phyloP scores from a whole-genome alignment of 2,888 invertebrate species.

The Perithous albicinctus region DNA sequence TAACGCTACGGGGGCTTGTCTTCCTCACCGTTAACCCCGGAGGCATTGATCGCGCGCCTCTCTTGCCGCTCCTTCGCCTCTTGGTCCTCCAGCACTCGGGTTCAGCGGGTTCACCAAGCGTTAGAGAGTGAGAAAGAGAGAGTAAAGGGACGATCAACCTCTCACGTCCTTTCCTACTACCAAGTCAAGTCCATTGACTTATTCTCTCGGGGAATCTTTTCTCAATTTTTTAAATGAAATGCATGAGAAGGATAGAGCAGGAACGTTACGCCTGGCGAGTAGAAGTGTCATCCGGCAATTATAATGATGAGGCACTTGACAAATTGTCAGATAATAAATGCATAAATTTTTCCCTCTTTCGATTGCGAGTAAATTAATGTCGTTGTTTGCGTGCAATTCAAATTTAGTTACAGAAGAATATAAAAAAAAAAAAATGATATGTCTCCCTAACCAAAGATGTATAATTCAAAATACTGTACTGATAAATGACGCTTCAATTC shows the following conservation, averaged over 20 bases:
- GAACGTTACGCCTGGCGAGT: not conserved
- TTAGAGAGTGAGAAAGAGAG: too few relatives aligned
- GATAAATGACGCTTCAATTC: too few relatives aligned
- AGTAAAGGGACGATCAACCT: conserved; percentile 51
- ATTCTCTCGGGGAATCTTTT: conserved; percentile 37
- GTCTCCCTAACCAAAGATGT: too few relatives aligned
- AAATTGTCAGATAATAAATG: not conserved
- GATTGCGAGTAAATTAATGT: not conserved
- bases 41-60: conserved; percentile 65
- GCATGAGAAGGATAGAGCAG: not conserved
- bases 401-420: too few relatives aligned
- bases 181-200: conserved; percentile 46
- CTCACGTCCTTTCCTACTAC: conserved; percentile 36
- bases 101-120: conserved; percentile 48
- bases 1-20: conserved; percentile 72
- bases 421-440: too few relatives aligned
- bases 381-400: too few relatives aligned
- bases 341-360: not conserved
- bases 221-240: conserved; percentile 39
- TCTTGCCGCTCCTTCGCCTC: conserved; percentile 45
- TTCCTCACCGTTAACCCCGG: conserved; percentile 68
- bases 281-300: conserved; percentile 20
- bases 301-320: conserved; percentile 31
- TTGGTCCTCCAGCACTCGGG: conserved; percentile 11
- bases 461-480: too few relatives aligned